Percentiles rank a stretch among this genome's conserved stretches.
phyloP scores from a whole-genome alignment of 2,797 vertebrate genomes.

The Microctenopoma stevenorrisi region DNA sequence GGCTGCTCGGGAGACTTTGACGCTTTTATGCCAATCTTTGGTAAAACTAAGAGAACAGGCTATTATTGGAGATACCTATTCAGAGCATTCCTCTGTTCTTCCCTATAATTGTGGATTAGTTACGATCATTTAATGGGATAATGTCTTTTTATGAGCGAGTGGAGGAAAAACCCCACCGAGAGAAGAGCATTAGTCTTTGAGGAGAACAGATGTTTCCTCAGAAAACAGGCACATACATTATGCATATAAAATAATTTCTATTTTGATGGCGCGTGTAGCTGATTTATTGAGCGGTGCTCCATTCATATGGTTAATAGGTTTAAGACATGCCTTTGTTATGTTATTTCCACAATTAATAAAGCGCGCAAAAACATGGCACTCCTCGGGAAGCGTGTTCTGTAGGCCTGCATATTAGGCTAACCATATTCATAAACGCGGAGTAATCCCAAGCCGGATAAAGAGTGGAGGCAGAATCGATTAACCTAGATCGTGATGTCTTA shows the following conservation, averaged over 20 bases:
- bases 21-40: constrained; percentile 35
- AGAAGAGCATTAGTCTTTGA: constrained; percentile 85
- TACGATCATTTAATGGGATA: constrained; percentile 80
- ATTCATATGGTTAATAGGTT: constrained; percentile 90
- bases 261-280: constrained; percentile 86
- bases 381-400: constrained; percentile 48
- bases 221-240: constrained; percentile 90
- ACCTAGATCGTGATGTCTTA: constrained; percentile 60
- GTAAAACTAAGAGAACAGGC: constrained; percentile 21
- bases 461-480: constrained; percentile 53
- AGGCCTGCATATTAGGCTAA: constrained; percentile 57
- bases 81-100: constrained; percentile 37
- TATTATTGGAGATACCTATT: constrained; percentile 52
- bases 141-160: constrained; percentile 79
- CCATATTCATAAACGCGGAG: constrained; percentile 66
- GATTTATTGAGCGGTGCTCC: constrained; percentile 88
- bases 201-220: constrained; percentile 89
- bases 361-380: constrained; percentile 65
- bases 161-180: constrained; percentile 38
- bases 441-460: constrained; percentile 67
- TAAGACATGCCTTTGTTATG: constrained; percentile 90
- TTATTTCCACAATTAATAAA: constrained; percentile 89
- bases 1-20: constrained; percentile 26
- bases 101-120: constrained; percentile 66
- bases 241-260: constrained; percentile 89